Conservation (phyloP, 2,888 invertebrate genomes). For the Diaphora mendica region DNA sequence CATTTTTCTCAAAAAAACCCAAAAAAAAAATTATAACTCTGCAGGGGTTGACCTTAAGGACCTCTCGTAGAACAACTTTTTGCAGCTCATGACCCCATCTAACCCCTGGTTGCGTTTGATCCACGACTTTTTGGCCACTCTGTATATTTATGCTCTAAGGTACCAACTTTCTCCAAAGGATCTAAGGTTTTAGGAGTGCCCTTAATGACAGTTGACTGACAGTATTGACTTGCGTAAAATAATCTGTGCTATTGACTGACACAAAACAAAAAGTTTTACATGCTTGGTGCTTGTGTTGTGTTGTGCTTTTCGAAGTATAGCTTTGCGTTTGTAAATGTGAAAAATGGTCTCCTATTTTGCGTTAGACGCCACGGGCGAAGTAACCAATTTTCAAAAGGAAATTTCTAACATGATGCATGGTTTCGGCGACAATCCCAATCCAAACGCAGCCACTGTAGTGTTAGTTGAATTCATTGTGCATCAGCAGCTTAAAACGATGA, state of each 20-base stretch:
- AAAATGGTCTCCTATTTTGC: constrained; percentile 78
- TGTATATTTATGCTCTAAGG: no score
- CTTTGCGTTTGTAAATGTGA: background rate
- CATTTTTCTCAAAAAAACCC: no score
- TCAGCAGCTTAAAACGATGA: constrained; percentile 92
- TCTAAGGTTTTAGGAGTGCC: no score
- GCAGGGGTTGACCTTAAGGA: no score
- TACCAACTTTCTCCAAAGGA: no score
- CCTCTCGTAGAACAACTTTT: no score
- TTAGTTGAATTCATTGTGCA: constrained; percentile 94
- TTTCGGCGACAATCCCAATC: constrained; percentile 95
- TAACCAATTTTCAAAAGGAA: constrained; percentile 87
- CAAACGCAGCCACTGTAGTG: constrained; percentile 92
- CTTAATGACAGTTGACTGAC: no score
- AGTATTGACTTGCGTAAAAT: no score
- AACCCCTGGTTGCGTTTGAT: no score
- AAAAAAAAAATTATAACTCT: no score
- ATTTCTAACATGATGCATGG: constrained; percentile 96
- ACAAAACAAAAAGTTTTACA: background rate
- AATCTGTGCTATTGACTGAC: background rate
- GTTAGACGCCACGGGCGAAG: constrained; percentile 70
- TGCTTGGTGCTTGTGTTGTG: background rate
- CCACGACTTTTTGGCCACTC: no score
- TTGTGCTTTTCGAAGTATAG: background rate
- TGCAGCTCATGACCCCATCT: no score